These are phyloP conservation scores for Cheilosia grossa DNA, from an alignment of 2,888 invertebrate genomes.

Conservation along the genomic window DNA sequence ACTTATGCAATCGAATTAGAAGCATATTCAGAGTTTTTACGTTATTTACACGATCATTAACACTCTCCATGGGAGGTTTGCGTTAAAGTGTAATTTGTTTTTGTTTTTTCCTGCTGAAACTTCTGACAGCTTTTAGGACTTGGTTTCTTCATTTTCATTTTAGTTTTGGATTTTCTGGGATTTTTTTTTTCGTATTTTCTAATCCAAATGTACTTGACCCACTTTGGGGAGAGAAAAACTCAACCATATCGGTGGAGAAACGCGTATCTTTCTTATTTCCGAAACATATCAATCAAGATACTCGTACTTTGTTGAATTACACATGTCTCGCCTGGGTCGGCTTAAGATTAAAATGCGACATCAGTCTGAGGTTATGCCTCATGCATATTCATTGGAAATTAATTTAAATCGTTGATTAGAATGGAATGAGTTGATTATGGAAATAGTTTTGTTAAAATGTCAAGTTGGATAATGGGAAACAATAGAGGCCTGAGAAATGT, in stretches of 20 bases:
- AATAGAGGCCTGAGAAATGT: background rate
- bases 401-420: slow-evolving; percentile 17
- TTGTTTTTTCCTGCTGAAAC: background rate
- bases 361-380: slow-evolving; percentile 12
- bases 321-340: background rate
- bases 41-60: slow-evolving; percentile 31
- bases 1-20: slow-evolving; percentile 22
- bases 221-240: slow-evolving; percentile 1
- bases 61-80: slow-evolving; percentile 24
- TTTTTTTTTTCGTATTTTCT: background rate
- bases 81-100: background rate
- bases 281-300: slow-evolving; percentile 28
- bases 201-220: slow-evolving; percentile 47
- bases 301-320: background rate
- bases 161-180: background rate
- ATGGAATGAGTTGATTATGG: slow-evolving; percentile 16
- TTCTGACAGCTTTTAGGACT: slow-evolving; percentile 1
- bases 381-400: slow-evolving; percentile 35
- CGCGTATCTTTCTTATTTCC: background rate
- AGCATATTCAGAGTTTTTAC: slow-evolving; percentile 6
- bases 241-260: background rate
- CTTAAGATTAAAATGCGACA: slow-evolving; percentile 6
- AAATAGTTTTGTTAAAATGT: slow-evolving; percentile 3
- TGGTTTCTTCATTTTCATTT: slow-evolving; percentile 9
- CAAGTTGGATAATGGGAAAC: slow-evolving; percentile 2